phyloP scores from a whole-genome alignment of 2,888 invertebrate species.

The Oxycera nigricornis region DNA sequence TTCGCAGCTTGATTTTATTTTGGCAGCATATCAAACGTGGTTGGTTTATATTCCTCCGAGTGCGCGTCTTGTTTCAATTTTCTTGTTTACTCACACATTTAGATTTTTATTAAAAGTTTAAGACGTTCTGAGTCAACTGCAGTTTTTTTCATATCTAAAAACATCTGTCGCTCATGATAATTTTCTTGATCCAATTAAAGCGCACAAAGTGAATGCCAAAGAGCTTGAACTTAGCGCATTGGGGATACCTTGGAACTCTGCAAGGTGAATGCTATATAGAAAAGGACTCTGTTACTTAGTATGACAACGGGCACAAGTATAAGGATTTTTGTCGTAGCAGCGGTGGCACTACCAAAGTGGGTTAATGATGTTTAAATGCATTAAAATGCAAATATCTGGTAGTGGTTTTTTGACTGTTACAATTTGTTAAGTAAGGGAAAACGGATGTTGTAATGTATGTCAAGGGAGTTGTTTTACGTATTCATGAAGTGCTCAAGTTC shows the following conservation, averaged over 20 bases:
- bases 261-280: background rate
- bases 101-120: no score
- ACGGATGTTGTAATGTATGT: no score
- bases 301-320: background rate
- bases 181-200: constrained; percentile 26
- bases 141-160: no score
- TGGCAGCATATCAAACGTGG: no score
- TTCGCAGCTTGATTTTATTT: no score
- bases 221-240: background rate
- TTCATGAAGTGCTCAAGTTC: no score
- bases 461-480: no score
- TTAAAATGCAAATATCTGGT: constrained; percentile 40
- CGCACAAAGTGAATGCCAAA: constrained; percentile 2
- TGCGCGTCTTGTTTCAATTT: no score
- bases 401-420: constrained; percentile 22
- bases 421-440: constrained; percentile 33
- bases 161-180: constrained; percentile 26
- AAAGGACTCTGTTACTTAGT: no score
- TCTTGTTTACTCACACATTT: no score
- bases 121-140: no score
- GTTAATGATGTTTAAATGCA: constrained; percentile 37
- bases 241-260: background rate
- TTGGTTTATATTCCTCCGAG: no score
- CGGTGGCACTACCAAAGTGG: constrained; percentile 17
- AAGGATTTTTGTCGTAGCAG: constrained; percentile 13